These are phyloP conservation scores for Acipenser oxyrinchus DNA, from an alignment of 2,797 vertebrate genomes.

Conservation along the genomic window DNA sequence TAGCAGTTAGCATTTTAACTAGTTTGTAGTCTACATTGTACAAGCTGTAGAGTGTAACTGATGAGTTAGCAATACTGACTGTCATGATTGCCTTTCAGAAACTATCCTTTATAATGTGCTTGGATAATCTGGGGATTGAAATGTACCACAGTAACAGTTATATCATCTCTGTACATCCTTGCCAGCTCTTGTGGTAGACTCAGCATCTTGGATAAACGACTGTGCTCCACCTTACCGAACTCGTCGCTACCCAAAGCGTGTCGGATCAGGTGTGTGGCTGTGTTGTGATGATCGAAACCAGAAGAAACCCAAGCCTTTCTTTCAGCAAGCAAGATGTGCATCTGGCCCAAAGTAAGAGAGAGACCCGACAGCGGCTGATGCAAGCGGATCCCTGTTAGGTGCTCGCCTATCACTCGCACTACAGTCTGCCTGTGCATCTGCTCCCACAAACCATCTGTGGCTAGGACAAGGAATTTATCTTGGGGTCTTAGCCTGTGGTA, in stretches of 20 bases:
- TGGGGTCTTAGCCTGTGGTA: conserved; percentile 32
- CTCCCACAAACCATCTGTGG: conserved; percentile 52
- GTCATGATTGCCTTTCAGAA: too few relatives aligned
- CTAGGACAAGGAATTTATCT: conserved; percentile 54
- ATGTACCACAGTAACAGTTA: conserved; percentile 49
- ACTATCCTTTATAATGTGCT: not conserved
- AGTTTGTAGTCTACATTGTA: too few relatives aligned
- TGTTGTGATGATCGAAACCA: conserved; percentile 43
- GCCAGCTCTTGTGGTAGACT: conserved; percentile 45
- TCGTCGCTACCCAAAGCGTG: conserved; percentile 49
- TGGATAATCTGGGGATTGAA: conserved; percentile 37
- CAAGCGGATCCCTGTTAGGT: conserved; percentile 41
- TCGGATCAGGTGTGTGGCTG: conserved; percentile 45
- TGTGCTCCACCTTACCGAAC: conserved; percentile 35
- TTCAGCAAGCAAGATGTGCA: conserved; percentile 43
- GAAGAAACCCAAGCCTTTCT: conserved; percentile 34
- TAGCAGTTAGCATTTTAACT: too few relatives aligned
- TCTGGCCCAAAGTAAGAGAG: conserved; percentile 34
- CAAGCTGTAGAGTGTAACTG: too few relatives aligned
- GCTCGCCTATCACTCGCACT: conserved; percentile 44
- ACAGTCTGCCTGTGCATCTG: conserved; percentile 50
- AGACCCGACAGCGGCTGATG: conserved; percentile 35
- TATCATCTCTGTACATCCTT: conserved; percentile 52
- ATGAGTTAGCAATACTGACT: too few relatives aligned
- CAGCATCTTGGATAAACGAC: conserved; percentile 44